These are phyloP conservation scores for Lepidotrigona ventralis DNA, from an alignment of 1,140 invertebrate genomes.

Conservation along the genomic window DNA sequence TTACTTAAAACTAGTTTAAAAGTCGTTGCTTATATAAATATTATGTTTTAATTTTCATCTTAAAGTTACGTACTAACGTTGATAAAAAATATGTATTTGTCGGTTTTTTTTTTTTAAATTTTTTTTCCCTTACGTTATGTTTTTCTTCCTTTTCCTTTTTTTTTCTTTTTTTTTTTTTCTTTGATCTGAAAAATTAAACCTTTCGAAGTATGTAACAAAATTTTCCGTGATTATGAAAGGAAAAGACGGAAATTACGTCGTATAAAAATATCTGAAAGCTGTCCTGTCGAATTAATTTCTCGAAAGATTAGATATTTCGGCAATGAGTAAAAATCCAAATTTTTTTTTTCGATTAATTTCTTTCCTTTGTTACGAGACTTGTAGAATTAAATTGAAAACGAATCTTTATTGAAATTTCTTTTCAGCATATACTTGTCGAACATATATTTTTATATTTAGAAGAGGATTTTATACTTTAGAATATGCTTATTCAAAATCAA, in stretches of 20 bases:
- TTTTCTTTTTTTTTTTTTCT: background rate
- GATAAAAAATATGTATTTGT: background rate
- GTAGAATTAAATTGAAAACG: no score
- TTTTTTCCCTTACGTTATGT: background rate
- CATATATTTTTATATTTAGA: no score
- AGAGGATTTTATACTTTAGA: background rate
- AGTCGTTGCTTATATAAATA: conserved; percentile 39
- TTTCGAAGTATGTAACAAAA: background rate
- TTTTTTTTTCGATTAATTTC: background rate
- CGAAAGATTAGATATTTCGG: background rate
- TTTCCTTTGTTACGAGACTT: background rate
- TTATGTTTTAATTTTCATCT: conserved; percentile 23
- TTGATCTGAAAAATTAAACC: background rate
- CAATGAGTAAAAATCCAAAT: background rate
- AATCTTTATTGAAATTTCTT: no score
- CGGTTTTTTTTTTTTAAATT: background rate
- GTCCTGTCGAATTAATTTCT: background rate
- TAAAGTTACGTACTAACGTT: conserved; percentile 6
- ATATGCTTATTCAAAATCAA: background rate
- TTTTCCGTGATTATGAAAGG: background rate
- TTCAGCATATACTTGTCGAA: no score
- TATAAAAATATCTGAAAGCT: background rate
- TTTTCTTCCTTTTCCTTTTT: background rate
- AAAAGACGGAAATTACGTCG: background rate
- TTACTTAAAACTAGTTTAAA: conserved; percentile 29